Base-by-base conservation (phyloP, 2,113 vertebrate species). In the Setophaga coronata region DNA sequence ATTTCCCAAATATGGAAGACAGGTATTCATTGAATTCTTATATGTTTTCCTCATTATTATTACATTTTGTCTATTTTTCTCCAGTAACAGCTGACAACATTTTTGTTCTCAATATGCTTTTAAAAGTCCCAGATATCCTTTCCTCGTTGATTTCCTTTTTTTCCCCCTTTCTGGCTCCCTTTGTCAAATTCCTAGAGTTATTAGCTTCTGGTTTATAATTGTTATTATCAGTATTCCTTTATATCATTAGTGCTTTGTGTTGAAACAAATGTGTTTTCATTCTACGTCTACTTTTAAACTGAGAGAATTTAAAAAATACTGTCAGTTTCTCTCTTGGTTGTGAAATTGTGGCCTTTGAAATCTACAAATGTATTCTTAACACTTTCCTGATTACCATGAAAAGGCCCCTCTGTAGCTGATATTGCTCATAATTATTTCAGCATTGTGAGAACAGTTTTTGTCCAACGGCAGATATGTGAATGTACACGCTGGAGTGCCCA, bases 191-290 rank as follows among this genome's bases (percentile, higher is more conserved):
- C 58, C 60, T 74, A 47, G 43, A 84, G 38, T 86, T 95, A 83
- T n/a, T 89, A 95, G 80, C 69, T 93, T 83, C 92, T 73, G 77
- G 80, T 91, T 93, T 93, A 56, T 78, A 95, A 90, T 87, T 95
- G 89, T 94, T 89, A 72, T 91, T 97, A 91, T 95, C 93, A 82
- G 57, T 82, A 84, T 95, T 91, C 69, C 83, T 93, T 96, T 94
- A 53, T 87, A 85, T 91, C 61, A 82, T 93, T 84, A 89, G 57
- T 85, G 84, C 86, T 94, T 95, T 95, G 91, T 97, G 72, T 93
- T 51, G 89, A 87, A 96, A 95, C 91, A 92, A 96, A 87, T 40
- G 93, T 95, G 73, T 79, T 95, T 96, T 94, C 34, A 1, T 94
- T 94, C 77, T 43, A 43, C 48, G 83, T 89, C 87, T 95, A 71